Evolutionary conservation across 2,888 invertebrate species (phyloP), one percentile per base, ranked within the genome.

Genomic region (Drosophila leonis): DNA sequence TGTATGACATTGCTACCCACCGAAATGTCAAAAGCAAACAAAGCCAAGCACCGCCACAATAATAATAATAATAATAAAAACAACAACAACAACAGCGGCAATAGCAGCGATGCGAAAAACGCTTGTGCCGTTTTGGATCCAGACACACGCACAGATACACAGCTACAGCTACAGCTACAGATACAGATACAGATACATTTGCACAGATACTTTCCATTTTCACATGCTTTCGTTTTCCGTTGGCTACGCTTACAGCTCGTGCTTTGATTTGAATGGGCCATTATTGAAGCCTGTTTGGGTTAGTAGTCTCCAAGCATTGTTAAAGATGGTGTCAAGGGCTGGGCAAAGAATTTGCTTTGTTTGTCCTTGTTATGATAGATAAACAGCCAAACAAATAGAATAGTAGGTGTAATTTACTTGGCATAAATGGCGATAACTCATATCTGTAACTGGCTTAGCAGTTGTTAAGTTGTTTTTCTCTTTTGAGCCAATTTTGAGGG

Each of bases 1-100:
- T 87, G 84, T 85, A 87, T 91, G 90, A 91, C 90, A 91, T 91
- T 91, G 91, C 83, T 88, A 83, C 80, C 84, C 74, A 84, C 68
- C 82, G 85, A 87, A 91, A 91, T 90, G 91, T 91, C 91, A 91
- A 72, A 86, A 84, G 82, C 87, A 88, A 82, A 84, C 82, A 82
- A 84, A 83, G 74, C 76, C 68, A 68, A 72, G 74, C 65, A 65
- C 71, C 66, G 80, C 24, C 64, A 63, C 70, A 77, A 68, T 73
- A 66, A 70, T 67, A 61, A 64, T 70, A 64, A 65, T 72, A 77
- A 57, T 13, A 78, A 65, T 27, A 65, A 41, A 54, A 72, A 72
- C 46, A 72, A 60, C 20, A 72, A 60, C 56, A 63, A 44, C 72
- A 72, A 77, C 67, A 31, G 27, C 46, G 15, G 24, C 46, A 41